These are phyloP conservation scores for Neuroscelio doddi DNA, from an alignment of 2,888 invertebrate species.

Conservation along the genomic window DNA sequence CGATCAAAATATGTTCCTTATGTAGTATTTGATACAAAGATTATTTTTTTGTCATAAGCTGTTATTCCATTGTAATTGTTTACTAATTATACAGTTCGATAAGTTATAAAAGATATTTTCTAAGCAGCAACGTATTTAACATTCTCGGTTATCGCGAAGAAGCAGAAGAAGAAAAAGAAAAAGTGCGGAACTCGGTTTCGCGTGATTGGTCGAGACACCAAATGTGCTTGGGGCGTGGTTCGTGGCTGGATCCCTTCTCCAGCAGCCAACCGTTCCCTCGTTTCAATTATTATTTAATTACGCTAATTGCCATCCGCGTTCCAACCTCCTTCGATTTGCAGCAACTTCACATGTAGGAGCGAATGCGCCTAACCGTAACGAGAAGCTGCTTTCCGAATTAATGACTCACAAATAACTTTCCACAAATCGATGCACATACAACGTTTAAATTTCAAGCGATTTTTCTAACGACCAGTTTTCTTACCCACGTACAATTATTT, in stretches of 20 bases:
- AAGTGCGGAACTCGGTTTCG: constrained; percentile 31
- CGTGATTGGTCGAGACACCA: constrained; percentile 41
- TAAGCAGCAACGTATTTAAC: too few relatives aligned
- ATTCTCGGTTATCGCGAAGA: constrained; percentile 14
- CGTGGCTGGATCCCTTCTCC: constrained; percentile 39
- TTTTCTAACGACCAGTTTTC: background rate
- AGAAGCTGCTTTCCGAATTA: constrained; percentile 36
- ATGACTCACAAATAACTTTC: constrained; percentile 33
- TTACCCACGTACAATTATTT: background rate
- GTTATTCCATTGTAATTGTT: too few relatives aligned
- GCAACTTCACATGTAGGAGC: constrained; percentile 30
- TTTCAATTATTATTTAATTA: constrained; percentile 70
- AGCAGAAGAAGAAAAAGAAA: constrained; percentile 1
- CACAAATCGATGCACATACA: constrained; percentile 12
- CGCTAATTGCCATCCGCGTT: constrained; percentile 62
- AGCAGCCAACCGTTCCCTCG: constrained; percentile 60
- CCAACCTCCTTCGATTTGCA: constrained; percentile 52
- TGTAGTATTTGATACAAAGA: too few relatives aligned
- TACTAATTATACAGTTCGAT: too few relatives aligned
- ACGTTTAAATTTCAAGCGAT: background rate
- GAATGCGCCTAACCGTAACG: constrained; percentile 39
- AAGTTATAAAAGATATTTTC: too few relatives aligned
- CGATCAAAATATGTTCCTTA: too few relatives aligned
- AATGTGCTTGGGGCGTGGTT: constrained; percentile 45
- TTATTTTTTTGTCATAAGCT: too few relatives aligned